A percentile compares a stretch with the other conserved stretches of the same genome.
phyloP scores from a whole-genome alignment of 2,797 vertebrate species.

The Anguilla marmorata region DNA sequence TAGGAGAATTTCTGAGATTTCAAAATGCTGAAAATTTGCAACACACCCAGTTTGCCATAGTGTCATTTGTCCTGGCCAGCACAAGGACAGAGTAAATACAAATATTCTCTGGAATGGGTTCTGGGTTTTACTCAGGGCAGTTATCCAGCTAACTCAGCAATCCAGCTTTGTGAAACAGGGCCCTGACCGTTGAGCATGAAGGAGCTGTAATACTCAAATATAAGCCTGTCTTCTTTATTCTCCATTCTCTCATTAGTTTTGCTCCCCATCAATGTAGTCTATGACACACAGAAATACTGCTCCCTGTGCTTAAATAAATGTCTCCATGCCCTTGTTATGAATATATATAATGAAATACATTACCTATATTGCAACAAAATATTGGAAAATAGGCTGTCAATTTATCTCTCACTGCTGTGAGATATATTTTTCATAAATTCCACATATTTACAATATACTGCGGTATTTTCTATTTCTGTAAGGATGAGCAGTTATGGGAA shows the following conservation, averaged over 20 bases:
- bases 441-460: no score
- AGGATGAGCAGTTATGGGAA: background rate
- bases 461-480: no score
- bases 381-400: no score
- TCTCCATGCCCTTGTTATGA: no score
- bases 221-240: background rate
- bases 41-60: background rate
- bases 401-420: no score
- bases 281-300: background rate
- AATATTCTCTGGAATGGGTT: background rate
- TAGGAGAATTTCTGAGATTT: constrained; percentile 27
- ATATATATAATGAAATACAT: no score
- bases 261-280: background rate
- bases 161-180: no score
- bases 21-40: constrained; percentile 4
- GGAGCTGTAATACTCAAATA: background rate
- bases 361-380: no score
- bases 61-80: background rate
- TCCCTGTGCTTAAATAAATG: no score
- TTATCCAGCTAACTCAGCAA: no score
- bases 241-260: background rate
- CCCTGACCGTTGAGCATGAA: background rate
- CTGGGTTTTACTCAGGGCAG: no score
- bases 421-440: no score
- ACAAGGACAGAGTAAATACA: background rate